phyloP scores from a whole-genome alignment of 1,140 invertebrate genomes.

The Drosophila chauvacae region DNA sequence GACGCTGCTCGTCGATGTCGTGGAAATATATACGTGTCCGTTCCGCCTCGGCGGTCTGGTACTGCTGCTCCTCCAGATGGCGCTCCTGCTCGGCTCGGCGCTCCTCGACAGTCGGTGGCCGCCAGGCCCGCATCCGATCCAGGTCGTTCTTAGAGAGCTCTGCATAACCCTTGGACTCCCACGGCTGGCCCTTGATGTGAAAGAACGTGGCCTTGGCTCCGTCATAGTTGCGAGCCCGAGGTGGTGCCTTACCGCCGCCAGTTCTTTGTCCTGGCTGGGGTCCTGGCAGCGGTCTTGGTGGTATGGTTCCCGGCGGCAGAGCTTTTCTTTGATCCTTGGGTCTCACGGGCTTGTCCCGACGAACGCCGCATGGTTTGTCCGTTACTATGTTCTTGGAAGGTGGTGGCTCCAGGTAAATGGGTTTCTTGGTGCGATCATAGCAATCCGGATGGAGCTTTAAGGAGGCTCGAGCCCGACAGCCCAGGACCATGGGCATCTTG shows the following conservation, averaged over 20 bases:
- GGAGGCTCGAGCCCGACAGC: conserved; percentile 40
- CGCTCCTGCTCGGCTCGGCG: conserved; percentile 47
- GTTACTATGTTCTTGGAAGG: conserved; percentile 3
- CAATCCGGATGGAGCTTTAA: conserved; percentile 46
- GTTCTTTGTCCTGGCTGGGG: not conserved
- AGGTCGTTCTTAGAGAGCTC: conserved; percentile 41
- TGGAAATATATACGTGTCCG: conserved; percentile 52
- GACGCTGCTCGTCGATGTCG: conserved; percentile 57
- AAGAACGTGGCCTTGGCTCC: conserved; percentile 65
- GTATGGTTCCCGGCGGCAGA: conserved; percentile 53
- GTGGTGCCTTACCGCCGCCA: conserved; percentile 24
- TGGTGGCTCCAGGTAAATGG: conserved; percentile 33
- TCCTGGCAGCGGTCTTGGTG: conserved; percentile 11
- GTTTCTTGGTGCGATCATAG: conserved; percentile 54
- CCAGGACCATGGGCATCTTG: conserved; percentile 56
- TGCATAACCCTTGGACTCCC: conserved; percentile 63
- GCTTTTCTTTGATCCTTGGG: conserved; percentile 4
- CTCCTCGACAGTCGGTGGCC: conserved; percentile 54
- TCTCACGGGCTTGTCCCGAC: conserved; percentile 19
- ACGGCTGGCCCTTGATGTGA: conserved; percentile 58
- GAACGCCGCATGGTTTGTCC: conserved; percentile 12
- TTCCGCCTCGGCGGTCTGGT: conserved; percentile 56
- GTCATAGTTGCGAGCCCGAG: conserved; percentile 27
- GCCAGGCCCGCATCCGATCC: conserved; percentile 45
- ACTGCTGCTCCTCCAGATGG: conserved; percentile 49